phyloP scores from a whole-genome alignment of 1,140 invertebrate species.

The Manduca sexta region DNA sequence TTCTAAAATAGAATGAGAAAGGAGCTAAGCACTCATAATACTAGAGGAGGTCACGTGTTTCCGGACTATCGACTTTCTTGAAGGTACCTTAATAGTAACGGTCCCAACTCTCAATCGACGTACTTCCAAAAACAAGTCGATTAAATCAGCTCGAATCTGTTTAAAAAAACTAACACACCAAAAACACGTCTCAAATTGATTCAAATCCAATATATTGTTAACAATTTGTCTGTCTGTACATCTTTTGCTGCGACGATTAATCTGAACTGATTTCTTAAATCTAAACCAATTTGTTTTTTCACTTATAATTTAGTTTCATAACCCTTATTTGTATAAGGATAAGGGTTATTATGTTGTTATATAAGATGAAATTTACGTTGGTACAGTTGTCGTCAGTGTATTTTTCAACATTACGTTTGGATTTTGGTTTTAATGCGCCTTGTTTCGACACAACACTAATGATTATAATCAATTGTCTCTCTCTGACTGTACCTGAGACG shows the following conservation, averaged over 20 bases:
- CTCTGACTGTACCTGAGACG: no score
- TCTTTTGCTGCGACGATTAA: slow-evolving; percentile 44
- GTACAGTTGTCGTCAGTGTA: slow-evolving; percentile 36
- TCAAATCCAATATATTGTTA: slow-evolving; percentile 49
- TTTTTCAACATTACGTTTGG: slow-evolving; percentile 41
- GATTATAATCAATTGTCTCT: slow-evolving; percentile 46
- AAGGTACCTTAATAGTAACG: no score
- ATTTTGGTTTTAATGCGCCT: slow-evolving; percentile 37
- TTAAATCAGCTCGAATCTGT: background rate
- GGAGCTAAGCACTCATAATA: no score
- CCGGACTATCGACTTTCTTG: no score
- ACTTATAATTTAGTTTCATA: background rate
- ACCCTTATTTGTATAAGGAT: slow-evolving; percentile 2
- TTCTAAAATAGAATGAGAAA: no score
- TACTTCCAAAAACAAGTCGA: no score
- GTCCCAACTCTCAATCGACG: no score
- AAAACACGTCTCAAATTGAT: slow-evolving; percentile 24
- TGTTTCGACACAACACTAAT: slow-evolving; percentile 54
- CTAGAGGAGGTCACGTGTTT: no score
- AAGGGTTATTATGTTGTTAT: slow-evolving; percentile 6
- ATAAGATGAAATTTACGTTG: slow-evolving; percentile 8
- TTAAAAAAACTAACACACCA: slow-evolving; percentile 1
- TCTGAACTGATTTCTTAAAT: slow-evolving; percentile 46
- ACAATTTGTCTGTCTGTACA: slow-evolving; percentile 53
- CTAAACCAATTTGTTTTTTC: slow-evolving; percentile 13